These are phyloP conservation scores for Phania funesta DNA, from an alignment of 2,888 invertebrate genomes.

Conservation along the genomic window DNA sequence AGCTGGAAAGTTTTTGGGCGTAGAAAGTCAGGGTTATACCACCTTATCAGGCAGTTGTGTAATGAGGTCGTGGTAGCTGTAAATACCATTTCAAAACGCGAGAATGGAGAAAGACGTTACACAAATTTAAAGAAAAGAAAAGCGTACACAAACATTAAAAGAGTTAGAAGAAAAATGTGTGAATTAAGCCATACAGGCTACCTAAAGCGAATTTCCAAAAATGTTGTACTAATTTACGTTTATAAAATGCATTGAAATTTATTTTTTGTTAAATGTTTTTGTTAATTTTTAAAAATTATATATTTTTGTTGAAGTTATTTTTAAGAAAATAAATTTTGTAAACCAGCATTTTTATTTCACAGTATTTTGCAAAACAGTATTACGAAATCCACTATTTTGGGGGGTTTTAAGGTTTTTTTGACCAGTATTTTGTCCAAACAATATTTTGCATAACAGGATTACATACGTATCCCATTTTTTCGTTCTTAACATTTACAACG, in stretches of 20 bases:
- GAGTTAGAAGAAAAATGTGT: background rate
- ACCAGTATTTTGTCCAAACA: no score
- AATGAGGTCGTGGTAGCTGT: background rate
- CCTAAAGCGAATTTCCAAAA: background rate
- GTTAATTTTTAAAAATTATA: no score
- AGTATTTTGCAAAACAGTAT: no score
- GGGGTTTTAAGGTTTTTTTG: no score
- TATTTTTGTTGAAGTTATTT: no score
- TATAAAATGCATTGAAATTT: background rate
- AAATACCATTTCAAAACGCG: background rate
- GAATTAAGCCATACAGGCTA: background rate
- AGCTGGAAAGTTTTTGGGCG: background rate
- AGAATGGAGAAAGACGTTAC: background rate
- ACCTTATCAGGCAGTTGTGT: background rate
- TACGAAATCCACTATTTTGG: no score
- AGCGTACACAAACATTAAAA: background rate
- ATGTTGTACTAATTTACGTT: background rate
- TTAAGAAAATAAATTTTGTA: no score
- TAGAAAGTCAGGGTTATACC: slow-evolving; percentile 1
- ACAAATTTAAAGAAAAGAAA: background rate
- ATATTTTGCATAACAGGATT: no score
- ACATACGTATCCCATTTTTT: no score
- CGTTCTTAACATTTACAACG: no score
- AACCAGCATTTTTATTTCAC: no score
- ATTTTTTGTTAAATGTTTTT: background rate